Conservation (phyloP, 2,888 invertebrate genomes). For the Trimorus sp. region DNA sequence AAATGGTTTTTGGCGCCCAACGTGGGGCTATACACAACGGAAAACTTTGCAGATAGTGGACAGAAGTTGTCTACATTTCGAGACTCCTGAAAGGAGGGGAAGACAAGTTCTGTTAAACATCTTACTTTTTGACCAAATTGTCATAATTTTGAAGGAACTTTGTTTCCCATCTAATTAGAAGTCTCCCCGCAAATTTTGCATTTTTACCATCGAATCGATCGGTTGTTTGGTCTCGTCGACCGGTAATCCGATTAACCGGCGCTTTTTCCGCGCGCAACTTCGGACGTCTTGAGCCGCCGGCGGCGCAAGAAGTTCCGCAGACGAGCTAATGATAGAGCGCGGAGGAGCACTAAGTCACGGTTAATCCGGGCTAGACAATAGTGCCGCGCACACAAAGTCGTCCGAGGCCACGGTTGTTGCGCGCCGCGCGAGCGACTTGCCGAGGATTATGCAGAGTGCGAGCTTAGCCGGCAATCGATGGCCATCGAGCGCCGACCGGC, state of each 20-base stretch:
- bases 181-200: not conserved
- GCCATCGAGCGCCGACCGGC: constrained; percentile 57
- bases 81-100: too few species aligned
- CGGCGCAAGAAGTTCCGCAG: constrained; percentile 58
- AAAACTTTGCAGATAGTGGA: too few species aligned
- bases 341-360: constrained; percentile 78
- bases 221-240: constrained; percentile 44
- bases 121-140: too few species aligned
- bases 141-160: too few species aligned
- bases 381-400: constrained; percentile 40
- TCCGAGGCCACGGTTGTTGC: constrained; percentile 44
- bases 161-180: constrained; percentile 53
- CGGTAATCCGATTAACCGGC: constrained; percentile 61
- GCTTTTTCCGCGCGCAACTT: constrained; percentile 49
- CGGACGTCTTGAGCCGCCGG: constrained; percentile 27
- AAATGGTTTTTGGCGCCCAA: too few species aligned
- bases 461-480: constrained; percentile 72
- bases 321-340: constrained; percentile 79
- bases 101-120: too few species aligned
- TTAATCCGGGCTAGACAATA: constrained; percentile 68
- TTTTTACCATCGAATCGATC: constrained; percentile 16
- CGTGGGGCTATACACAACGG: too few species aligned
- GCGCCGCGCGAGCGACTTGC: constrained; percentile 50
- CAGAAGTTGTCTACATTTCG: too few species aligned
- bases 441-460: constrained; percentile 73